These are phyloP conservation scores for Metridium senile DNA, from an alignment of 92 coral and sea anemone genomes.

Conservation along the genomic window DNA sequence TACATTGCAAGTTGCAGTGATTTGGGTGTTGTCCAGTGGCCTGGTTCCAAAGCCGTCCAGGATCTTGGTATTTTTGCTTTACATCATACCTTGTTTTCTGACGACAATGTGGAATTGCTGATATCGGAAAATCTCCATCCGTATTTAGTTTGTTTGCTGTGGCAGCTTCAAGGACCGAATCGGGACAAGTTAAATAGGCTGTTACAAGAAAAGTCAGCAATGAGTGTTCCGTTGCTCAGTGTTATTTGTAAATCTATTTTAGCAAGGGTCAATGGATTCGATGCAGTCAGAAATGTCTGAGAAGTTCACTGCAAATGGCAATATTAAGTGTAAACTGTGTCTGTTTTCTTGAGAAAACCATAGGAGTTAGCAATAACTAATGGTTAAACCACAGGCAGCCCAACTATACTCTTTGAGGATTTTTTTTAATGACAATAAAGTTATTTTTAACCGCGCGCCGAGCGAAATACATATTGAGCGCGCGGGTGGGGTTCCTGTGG, in stretches of 20 bases:
- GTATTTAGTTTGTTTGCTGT: constrained; percentile 66
- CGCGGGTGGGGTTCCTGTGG: too few relatives aligned
- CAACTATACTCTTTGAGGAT: too few relatives aligned
- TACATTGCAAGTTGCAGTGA: background rate
- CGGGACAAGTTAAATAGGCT: constrained; percentile 16
- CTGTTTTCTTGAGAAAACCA: too few relatives aligned
- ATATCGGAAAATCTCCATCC: constrained; percentile 61
- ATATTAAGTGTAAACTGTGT: too few relatives aligned
- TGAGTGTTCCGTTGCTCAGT: constrained; percentile 55
- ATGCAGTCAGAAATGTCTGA: constrained; percentile 29
- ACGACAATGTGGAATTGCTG: constrained; percentile 52
- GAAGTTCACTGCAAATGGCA: background rate
- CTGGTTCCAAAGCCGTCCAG: constrained; percentile 65
- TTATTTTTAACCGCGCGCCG: too few relatives aligned
- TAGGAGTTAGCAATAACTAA: too few relatives aligned
- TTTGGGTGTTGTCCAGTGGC: constrained; percentile 39
- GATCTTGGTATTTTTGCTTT: constrained; percentile 78
- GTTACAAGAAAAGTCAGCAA: background rate
- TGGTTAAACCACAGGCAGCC: too few relatives aligned
- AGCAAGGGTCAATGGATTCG: constrained; percentile 60
- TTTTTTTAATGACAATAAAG: too few relatives aligned
- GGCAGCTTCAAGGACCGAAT: constrained; percentile 51
- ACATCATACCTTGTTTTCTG: constrained; percentile 55
- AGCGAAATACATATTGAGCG: too few relatives aligned
- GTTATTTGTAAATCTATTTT: constrained; percentile 59